These are phyloP conservation scores for Microdon myrmicae DNA, from an alignment of 2,888 invertebrate species.

Conservation along the genomic window DNA sequence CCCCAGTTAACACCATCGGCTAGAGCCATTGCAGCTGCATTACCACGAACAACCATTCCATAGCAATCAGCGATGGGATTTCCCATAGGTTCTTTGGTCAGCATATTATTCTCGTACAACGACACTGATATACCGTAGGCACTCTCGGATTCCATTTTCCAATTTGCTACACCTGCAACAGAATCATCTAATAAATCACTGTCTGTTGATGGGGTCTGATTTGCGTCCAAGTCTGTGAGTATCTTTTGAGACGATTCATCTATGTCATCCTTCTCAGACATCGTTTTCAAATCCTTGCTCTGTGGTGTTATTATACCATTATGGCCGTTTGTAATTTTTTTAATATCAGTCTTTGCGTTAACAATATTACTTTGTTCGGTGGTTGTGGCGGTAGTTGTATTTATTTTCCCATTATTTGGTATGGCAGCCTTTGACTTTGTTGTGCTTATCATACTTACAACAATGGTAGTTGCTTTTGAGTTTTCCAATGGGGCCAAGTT, in stretches of 20 bases:
- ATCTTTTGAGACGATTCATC: constrained; percentile 60
- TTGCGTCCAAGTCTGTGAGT: constrained; percentile 63
- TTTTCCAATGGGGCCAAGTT: constrained; percentile 3
- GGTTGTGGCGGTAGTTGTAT: constrained; percentile 22
- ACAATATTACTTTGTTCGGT: constrained; percentile 61
- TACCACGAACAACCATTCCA: constrained; percentile 77
- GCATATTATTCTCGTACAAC: constrained; percentile 84
- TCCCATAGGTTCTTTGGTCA: constrained; percentile 76
- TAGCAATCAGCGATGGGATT: constrained; percentile 90
- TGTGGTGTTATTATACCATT: constrained; percentile 31
- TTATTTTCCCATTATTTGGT: constrained; percentile 10
- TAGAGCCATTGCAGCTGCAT: constrained; percentile 81
- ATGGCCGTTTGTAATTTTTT: constrained; percentile 38
- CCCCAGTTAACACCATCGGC: constrained; percentile 96
- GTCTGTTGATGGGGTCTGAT: constrained; percentile 54
- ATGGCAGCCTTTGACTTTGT: constrained; percentile 22
- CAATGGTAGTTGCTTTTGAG: constrained; percentile 60
- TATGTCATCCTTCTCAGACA: constrained; percentile 53
- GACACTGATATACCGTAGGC: constrained; percentile 71
- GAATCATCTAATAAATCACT: constrained; percentile 52
- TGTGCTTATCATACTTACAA: constrained; percentile 62
- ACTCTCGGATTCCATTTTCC: constrained; percentile 66
- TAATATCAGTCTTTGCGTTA: constrained; percentile 62
- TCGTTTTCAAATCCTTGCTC: constrained; percentile 15
- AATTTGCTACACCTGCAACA: constrained; percentile 65